Base-by-base conservation (phyloP, 2,797 vertebrate species). In the Sebastes taczanowskii region DNA sequence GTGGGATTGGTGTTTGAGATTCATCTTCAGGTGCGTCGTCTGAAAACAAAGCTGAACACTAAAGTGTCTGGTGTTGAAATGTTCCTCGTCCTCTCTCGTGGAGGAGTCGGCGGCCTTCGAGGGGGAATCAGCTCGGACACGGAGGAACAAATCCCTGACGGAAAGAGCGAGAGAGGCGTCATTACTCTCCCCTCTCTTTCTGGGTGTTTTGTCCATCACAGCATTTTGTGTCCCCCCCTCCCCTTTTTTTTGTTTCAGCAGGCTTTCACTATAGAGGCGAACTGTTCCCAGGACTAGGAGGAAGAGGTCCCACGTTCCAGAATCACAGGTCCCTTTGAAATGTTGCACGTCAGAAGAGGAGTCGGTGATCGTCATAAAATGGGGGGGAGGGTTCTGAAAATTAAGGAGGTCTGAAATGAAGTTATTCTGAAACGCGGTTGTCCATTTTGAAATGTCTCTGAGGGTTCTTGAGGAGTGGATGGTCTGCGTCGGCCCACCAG, bases 401-500 rank as follows among this genome's bases (percentile, higher is more conserved):
- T 29, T 2, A 35, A 64, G 27, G 38, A 38, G 20, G 74, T 70
- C 53, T 59, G 49, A 59, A 25, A 34, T 42, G 10, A 55, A 38
- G 65, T 52, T 52, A 34, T 25, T 69, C 38, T 81, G 42, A 83
- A 87, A 72, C 16, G 3, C 8, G 5, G 55, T 32, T 8, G 27
- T 29, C 60, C 29, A 58, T 65, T 82, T 55, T 64, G 29, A 80
- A 74, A 78, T 22, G 67, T 82, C 11, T 71, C 3, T 42, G 4
- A 61, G 71, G 71, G 46, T 59, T 58, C 8, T 56, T 27, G 64
- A 66, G 69, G 66, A 66, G 77, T 63, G 22, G 60, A 69, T 23
- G 80, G 85, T 75, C 25, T 63, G 69, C 74, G 23, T 13, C 11
- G 73, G 80, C 84, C 91, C 82, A 78, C 86, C 91, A 83, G 90